These are phyloP conservation scores for Microctonus brassicae DNA, from an alignment of 2,888 invertebrate species.

Conservation along the genomic window DNA sequence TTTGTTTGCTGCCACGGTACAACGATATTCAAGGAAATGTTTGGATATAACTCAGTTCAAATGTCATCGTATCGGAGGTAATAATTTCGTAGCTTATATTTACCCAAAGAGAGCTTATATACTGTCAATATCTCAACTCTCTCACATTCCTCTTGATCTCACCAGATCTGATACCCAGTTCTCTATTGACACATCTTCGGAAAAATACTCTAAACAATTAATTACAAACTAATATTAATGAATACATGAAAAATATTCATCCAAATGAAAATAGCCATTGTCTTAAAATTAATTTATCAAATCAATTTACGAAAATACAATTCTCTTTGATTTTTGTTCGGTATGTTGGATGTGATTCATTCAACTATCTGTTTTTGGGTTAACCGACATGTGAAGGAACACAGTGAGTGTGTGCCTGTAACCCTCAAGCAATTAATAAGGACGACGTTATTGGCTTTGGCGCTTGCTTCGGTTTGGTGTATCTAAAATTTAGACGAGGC, in stretches of 20 bases:
- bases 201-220: too few species aligned
- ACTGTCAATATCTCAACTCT: background rate
- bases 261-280: too few species aligned
- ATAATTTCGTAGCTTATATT: background rate
- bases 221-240: too few species aligned
- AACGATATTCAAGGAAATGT: constrained; percentile 7
- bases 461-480: constrained; percentile 4
- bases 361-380: background rate
- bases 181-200: background rate
- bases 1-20: constrained; percentile 12
- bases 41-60: constrained; percentile 8
- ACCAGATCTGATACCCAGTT: background rate
- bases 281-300: too few species aligned
- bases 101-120: background rate
- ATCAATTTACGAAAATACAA: too few species aligned
- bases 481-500: constrained; percentile 23
- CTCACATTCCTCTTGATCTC: background rate
- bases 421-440: constrained; percentile 23
- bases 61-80: constrained; percentile 2
- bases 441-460: constrained; percentile 27
- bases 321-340: background rate
- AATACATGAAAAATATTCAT: too few species aligned
- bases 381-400: background rate
- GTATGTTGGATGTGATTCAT: background rate
- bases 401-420: background rate